A percentile compares a stretch with the other conserved stretches of the same genome.
Evolutionary conservation across 2,888 invertebrate genomes (phyloP).

Genomic region (Megastigmus dorsalis): DNA sequence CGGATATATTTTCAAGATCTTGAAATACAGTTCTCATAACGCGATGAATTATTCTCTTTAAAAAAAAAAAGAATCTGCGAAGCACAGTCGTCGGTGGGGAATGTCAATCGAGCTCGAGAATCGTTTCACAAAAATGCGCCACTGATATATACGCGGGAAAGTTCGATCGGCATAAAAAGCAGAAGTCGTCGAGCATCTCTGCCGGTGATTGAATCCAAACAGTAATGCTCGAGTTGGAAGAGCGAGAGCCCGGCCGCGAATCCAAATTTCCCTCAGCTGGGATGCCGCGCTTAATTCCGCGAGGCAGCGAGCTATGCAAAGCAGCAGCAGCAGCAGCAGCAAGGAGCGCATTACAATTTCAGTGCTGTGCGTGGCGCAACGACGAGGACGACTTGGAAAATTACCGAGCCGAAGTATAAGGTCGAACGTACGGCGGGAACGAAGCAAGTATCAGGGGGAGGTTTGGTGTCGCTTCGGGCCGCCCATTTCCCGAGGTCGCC

Average conservation of each 20-base stretch:
- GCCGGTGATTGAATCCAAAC: conserved; percentile 16
- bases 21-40: not conserved
- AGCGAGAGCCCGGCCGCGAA: not conserved
- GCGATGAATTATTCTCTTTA: not conserved
- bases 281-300: not conserved
- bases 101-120: not conserved
- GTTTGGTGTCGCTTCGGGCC: no score
- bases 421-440: no score
- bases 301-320: conserved; percentile 8
- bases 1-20: no score
- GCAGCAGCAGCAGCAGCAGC: no score
- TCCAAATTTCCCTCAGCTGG: not conserved
- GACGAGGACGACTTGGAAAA: not conserved
- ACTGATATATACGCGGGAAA: not conserved
- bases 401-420: conserved; percentile 9
- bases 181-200: not conserved
- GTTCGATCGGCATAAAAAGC: conserved; percentile 10
- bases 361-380: not conserved
- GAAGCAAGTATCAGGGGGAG: no score
- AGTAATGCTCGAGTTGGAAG: not conserved
- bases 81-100: no score
- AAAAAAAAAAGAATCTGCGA: not conserved
- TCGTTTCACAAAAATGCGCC: not conserved
- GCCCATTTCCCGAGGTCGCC: not conserved
- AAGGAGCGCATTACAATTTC: conserved; percentile 2